Conservation (phyloP, 2,888 invertebrate species). For the Drosophila eohydei region DNA sequence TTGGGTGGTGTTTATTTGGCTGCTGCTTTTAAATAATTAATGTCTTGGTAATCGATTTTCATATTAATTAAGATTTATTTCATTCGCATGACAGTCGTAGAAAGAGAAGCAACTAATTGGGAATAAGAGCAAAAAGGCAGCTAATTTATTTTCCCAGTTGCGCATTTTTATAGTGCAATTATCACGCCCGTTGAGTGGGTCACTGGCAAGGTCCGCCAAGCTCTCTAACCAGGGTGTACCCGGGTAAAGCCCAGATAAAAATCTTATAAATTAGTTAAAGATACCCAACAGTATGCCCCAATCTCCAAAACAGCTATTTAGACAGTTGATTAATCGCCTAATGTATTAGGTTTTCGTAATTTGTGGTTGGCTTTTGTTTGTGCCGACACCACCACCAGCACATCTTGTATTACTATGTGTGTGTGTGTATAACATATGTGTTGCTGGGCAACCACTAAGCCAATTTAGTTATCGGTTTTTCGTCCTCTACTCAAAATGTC, state of each 20-base stretch:
- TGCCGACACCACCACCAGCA: not conserved
- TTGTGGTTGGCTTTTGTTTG: conserved; percentile 45
- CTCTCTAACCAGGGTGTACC: not conserved
- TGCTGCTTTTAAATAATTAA: conserved; percentile 71
- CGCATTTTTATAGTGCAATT: conserved; percentile 76
- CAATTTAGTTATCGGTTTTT: conserved; percentile 68
- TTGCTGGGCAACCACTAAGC: conserved; percentile 59
- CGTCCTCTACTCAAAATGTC: conserved; percentile 65
- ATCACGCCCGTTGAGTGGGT: conserved; percentile 61
- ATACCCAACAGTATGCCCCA: conserved; percentile 21
- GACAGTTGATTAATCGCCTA: conserved; percentile 74
- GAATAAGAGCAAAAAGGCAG: conserved; percentile 31
- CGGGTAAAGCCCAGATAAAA: conserved; percentile 43
- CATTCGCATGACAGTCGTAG: conserved; percentile 18
- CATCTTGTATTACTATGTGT: not conserved
- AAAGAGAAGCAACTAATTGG: conserved; percentile 3
- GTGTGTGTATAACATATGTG: conserved; percentile 16
- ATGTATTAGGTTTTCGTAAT: conserved; percentile 71
- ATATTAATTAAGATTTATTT: conserved; percentile 80
- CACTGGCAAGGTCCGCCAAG: conserved; percentile 14
- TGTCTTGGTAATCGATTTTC: conserved; percentile 73
- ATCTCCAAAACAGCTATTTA: conserved; percentile 42
- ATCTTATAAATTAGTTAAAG: conserved; percentile 76
- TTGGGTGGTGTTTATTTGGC: conserved; percentile 50
- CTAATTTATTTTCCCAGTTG: conserved; percentile 70